These are phyloP conservation scores for Iselma pallidipennis DNA, from an alignment of 2,888 invertebrate species.

Conservation along the genomic window DNA sequence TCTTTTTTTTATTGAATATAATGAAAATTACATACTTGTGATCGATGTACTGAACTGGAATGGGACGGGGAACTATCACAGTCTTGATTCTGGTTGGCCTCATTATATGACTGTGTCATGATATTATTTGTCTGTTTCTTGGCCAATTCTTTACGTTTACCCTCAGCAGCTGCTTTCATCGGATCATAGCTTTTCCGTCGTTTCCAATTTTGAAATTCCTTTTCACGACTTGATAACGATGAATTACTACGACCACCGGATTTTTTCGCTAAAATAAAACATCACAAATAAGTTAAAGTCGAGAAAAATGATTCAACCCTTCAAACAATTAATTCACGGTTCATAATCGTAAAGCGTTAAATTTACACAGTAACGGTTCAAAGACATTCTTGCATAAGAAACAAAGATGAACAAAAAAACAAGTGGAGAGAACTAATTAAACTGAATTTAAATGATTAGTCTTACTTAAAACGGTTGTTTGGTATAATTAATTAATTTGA, in stretches of 20 bases:
- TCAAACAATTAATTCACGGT: no score
- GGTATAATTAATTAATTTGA: no score
- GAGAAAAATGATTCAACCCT: neutral
- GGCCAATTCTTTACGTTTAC: conserved; percentile 66
- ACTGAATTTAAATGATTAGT: no score
- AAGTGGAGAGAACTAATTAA: no score
- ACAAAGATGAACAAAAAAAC: conserved; percentile 15
- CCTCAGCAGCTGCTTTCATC: conserved; percentile 90
- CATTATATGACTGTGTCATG: conserved; percentile 52
- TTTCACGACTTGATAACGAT: conserved; percentile 75
- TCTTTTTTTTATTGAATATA: neutral
- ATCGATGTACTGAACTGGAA: conserved; percentile 55
- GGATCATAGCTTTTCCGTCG: conserved; percentile 95
- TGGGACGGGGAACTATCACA: conserved; percentile 56
- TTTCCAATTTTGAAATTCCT: conserved; percentile 94
- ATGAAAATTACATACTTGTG: conserved; percentile 47
- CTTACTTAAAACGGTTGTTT: no score
- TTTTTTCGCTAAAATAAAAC: conserved; percentile 54
- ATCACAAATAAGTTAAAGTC: neutral
- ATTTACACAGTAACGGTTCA: no score
- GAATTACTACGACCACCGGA: conserved; percentile 69
- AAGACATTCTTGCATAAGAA: neutral
- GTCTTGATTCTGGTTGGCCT: conserved; percentile 46
- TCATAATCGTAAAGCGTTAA: no score
- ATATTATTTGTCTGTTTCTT: conserved; percentile 51